A percentile compares a stretch with the other conserved stretches of the same genome.
Evolutionary conservation across 2,888 invertebrate species (phyloP).

Genomic region (Scrobipalpa atriplicella): DNA sequence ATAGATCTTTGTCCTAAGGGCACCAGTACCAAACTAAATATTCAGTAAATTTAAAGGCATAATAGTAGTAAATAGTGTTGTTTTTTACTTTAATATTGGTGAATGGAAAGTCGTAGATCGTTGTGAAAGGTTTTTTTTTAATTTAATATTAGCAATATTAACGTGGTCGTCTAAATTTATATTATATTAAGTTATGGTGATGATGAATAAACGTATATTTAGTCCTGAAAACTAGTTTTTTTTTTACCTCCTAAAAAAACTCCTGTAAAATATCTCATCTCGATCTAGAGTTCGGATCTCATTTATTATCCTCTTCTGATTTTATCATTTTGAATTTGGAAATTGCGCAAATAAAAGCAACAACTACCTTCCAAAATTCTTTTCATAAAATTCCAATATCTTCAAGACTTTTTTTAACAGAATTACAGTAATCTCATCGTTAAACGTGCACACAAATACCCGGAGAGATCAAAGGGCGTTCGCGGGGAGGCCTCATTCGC

Average conservation of each 20-base stretch:
- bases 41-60: slow-evolving; percentile 51
- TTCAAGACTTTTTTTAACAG: background rate
- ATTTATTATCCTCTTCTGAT: no score
- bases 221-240: background rate
- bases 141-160: background rate
- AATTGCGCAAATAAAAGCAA: no score
- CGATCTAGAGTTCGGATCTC: no score
- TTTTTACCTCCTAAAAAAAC: background rate
- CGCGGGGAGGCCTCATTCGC: slow-evolving; percentile 8
- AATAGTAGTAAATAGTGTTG: no score
- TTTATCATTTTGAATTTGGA: no score
- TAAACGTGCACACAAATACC: slow-evolving; percentile 1
- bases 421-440: background rate
- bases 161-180: background rate
- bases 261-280: background rate
- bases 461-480: slow-evolving; percentile 7
- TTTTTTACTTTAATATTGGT: slow-evolving; percentile 10
- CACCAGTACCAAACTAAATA: slow-evolving; percentile 76
- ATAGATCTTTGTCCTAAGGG: slow-evolving; percentile 44
- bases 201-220: slow-evolving; percentile 11
- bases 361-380: no score
- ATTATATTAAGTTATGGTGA: background rate
- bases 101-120: background rate
- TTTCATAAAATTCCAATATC: background rate
- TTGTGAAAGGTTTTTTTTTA: background rate